Evolutionary conservation across 2,888 invertebrate genomes (phyloP).

Genomic region (Palloptera scutellata): DNA sequence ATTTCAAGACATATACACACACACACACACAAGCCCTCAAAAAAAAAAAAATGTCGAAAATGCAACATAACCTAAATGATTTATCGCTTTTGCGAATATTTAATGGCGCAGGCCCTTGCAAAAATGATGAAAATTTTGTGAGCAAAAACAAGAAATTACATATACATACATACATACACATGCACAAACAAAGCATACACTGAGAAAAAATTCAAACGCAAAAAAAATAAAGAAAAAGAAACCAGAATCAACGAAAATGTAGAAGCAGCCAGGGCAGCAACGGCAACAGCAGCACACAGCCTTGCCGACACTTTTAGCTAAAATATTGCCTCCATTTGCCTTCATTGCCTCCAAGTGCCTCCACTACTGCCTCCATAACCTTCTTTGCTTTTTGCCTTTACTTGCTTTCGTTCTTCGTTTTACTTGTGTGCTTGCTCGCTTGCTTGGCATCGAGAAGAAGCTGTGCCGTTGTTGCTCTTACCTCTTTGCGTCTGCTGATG

Average conservation of each 20-base stretch:
- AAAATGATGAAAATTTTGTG: slow-evolving; percentile 34
- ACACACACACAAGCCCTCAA: slow-evolving; percentile 32
- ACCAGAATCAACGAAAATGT: background rate
- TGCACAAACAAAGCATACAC: background rate
- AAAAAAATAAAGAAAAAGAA: background rate
- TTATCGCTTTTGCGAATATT: slow-evolving; percentile 59
- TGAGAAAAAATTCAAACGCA: background rate
- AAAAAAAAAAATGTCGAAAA: slow-evolving; percentile 43
- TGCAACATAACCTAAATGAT: slow-evolving; percentile 62
- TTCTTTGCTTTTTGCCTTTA: background rate
- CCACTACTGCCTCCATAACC: slow-evolving; percentile 2
- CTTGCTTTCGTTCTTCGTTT: too few species aligned
- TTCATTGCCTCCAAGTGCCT: slow-evolving; percentile 9
- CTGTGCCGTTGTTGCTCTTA: background rate
- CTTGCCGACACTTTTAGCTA: slow-evolving; percentile 30
- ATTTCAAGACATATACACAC: slow-evolving; percentile 18
- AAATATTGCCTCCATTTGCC: slow-evolving; percentile 26
- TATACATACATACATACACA: background rate
- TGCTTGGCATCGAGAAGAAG: background rate
- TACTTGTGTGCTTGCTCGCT: too few species aligned
- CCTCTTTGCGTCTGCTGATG: background rate
- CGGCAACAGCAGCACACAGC: slow-evolving; percentile 16
- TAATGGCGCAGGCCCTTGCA: slow-evolving; percentile 48
- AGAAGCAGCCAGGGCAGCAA: slow-evolving; percentile 4
- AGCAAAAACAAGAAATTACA: background rate